These are phyloP conservation scores for Drosophila paracracens DNA, from an alignment of 2,888 invertebrate species.

Conservation along the genomic window DNA sequence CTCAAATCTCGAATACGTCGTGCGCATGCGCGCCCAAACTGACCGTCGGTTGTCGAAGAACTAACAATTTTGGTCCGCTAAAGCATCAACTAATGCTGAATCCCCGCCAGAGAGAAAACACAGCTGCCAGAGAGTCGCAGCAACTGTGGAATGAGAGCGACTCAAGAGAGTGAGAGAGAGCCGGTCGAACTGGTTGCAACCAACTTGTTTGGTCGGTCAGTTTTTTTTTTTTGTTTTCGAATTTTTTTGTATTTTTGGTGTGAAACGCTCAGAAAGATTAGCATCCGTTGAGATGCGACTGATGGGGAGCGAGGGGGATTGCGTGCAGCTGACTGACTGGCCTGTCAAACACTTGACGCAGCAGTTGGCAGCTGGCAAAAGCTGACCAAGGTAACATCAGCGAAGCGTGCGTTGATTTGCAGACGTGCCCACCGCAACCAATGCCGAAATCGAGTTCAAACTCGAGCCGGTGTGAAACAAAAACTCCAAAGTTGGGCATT, in stretches of 20 bases:
- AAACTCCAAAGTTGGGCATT: constrained; percentile 28
- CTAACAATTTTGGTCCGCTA: constrained; percentile 75
- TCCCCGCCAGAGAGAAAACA: constrained; percentile 18
- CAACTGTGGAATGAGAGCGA: background rate
- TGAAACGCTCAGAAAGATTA: constrained; percentile 52
- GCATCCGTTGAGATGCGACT: constrained; percentile 47
- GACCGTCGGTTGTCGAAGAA: constrained; percentile 84
- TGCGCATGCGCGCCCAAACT: constrained; percentile 85
- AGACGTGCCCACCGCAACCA: constrained; percentile 29
- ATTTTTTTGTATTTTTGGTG: constrained; percentile 19
- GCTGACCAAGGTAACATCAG: constrained; percentile 67
- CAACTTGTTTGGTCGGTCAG: constrained; percentile 54
- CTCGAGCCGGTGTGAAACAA: constrained; percentile 23
- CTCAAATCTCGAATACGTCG: constrained; percentile 36
- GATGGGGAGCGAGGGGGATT: background rate
- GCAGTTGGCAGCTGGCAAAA: constrained; percentile 32
- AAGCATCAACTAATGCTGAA: constrained; percentile 67
- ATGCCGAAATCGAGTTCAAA: constrained; percentile 22
- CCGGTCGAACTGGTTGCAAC: constrained; percentile 63
- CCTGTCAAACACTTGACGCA: constrained; percentile 71
- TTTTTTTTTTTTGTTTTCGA: constrained; percentile 39
- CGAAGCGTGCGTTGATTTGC: constrained; percentile 50
- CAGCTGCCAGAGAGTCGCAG: background rate
- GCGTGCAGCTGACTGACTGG: constrained; percentile 35
- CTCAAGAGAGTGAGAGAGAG: constrained; percentile 26